Percentiles rank a stretch among this genome's conserved stretches.
Conservation (phyloP, 2,113 vertebrate genomes). For the Uria aalge region DNA sequence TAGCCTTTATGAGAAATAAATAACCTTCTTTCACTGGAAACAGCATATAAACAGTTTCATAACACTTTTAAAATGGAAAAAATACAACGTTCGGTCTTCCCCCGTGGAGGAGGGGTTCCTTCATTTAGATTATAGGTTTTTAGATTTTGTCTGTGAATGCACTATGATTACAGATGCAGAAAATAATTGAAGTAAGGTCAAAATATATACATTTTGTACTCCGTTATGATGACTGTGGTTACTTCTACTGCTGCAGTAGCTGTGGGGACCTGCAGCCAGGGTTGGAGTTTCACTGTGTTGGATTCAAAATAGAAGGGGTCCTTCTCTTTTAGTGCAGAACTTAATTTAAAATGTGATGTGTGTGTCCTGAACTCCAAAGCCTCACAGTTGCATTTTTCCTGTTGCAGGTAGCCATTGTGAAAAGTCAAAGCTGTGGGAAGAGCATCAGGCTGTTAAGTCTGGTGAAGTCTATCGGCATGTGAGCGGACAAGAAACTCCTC, state of each 20-base stretch:
- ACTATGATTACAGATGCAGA: conserved; percentile 12
- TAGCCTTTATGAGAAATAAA: not conserved
- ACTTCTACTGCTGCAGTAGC: not conserved
- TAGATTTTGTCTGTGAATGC: not conserved
- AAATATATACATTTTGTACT: not conserved
- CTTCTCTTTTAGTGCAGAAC: not conserved
- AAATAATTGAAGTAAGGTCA: not conserved
- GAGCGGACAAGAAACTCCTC: not conserved
- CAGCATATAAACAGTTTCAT: not conserved
- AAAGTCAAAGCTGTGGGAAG: not conserved
- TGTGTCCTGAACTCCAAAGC: not conserved
- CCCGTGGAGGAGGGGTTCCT: not conserved
- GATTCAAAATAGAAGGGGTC: not conserved
- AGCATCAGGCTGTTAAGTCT: not conserved
- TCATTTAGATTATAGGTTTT: conserved; percentile 10
- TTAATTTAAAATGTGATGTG: not conserved
- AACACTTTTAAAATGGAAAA: conserved; percentile 3
- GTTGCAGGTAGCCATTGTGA: not conserved
- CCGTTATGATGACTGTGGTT: not conserved
- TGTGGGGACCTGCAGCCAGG: not conserved
- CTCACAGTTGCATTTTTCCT: not conserved
- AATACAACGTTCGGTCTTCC: not conserved
- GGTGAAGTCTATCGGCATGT: not conserved
- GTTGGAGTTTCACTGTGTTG: not conserved
- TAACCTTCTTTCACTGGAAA: not conserved